A percentile compares a stretch with the other conserved stretches of the same genome.
phyloP scores from a whole-genome alignment of 2,888 invertebrate genomes.

The Agriotes lineatus region DNA sequence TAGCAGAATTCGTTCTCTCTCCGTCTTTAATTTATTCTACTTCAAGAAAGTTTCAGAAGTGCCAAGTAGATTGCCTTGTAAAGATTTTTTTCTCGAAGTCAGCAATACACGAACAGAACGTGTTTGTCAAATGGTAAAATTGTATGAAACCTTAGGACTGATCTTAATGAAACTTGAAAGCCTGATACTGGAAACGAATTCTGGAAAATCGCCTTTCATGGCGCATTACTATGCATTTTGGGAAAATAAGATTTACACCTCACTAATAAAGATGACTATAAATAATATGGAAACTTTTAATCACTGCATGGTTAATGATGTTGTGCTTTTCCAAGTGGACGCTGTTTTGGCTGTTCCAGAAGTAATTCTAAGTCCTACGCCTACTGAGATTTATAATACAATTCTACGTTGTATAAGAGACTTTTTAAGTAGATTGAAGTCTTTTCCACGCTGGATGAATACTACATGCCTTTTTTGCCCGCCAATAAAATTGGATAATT shows the following conservation, averaged over 20 bases:
- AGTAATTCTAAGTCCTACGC: slow-evolving; percentile 80
- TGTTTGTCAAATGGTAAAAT: slow-evolving; percentile 75
- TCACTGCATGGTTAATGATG: slow-evolving; percentile 67
- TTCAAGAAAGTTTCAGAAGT: slow-evolving; percentile 53
- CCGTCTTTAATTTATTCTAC: slow-evolving; percentile 72
- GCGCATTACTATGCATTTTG: slow-evolving; percentile 82
- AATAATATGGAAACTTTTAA: slow-evolving; percentile 81
- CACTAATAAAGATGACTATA: slow-evolving; percentile 75
- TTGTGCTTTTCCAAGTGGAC: slow-evolving; percentile 83
- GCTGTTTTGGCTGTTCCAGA: slow-evolving; percentile 81
- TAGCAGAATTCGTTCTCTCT: slow-evolving; percentile 70
- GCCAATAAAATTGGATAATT: slow-evolving; percentile 71
- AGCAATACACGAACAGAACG: slow-evolving; percentile 77
- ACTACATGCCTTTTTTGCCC: slow-evolving; percentile 82
- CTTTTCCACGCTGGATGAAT: slow-evolving; percentile 88
- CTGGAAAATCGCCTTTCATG: slow-evolving; percentile 82
- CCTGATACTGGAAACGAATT: slow-evolving; percentile 82
- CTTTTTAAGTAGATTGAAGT: slow-evolving; percentile 79
- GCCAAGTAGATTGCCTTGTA: slow-evolving; percentile 56
- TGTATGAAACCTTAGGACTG: slow-evolving; percentile 85
- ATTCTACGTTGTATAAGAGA: slow-evolving; percentile 81
- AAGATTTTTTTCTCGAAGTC: slow-evolving; percentile 80
- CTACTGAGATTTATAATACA: slow-evolving; percentile 82
- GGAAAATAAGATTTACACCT: slow-evolving; percentile 83
- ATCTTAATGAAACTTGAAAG: slow-evolving; percentile 89